Percentiles rank a stretch among this genome's conserved stretches.
Conservation (phyloP, 2,113 vertebrate genomes). For the Platysternon megacephalum region DNA sequence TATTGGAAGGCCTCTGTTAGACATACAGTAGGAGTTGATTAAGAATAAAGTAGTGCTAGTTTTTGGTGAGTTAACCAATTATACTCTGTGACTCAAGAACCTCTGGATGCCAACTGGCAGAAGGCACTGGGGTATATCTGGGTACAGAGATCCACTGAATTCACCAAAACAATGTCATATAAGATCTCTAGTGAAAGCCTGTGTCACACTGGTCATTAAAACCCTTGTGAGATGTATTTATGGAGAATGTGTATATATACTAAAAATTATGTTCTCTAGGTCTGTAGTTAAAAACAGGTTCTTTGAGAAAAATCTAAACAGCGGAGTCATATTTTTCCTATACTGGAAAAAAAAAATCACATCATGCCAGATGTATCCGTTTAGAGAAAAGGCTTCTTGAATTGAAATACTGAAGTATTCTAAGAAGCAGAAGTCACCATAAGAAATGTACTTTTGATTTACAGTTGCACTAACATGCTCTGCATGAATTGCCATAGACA, state of each 20-base stretch:
- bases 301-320: background rate
- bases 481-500: background rate
- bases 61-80: background rate
- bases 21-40: accelerated
- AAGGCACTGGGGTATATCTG: background rate
- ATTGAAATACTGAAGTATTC: accelerated
- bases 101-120: background rate
- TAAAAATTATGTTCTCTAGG: background rate
- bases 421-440: background rate
- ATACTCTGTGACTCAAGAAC: accelerated
- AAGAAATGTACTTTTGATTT: background rate
- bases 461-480: background rate
- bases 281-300: background rate
- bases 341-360: background rate
- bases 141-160: background rate
- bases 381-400: background rate
- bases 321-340: accelerated
- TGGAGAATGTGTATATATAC: background rate
- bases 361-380: background rate
- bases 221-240: background rate
- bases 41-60: accelerated
- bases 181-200: background rate
- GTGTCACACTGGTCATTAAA: background rate
- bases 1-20: accelerated
- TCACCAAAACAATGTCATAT: background rate